Conservation (phyloP, 2,888 invertebrate genomes). For the Nephrotoma appendiculata region DNA sequence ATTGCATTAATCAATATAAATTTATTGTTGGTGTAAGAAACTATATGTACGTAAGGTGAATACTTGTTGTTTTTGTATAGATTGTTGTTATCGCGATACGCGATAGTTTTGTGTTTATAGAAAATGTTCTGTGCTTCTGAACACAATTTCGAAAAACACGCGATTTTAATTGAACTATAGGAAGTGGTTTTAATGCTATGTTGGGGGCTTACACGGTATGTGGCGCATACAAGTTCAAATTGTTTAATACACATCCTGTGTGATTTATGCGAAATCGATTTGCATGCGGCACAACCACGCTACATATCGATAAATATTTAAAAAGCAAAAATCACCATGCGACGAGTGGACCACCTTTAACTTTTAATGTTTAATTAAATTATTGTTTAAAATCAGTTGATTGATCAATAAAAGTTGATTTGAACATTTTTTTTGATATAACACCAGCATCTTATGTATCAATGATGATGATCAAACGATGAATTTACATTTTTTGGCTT, state of each 20-base stretch:
- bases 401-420: not conserved
- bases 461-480: not conserved
- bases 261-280: not conserved
- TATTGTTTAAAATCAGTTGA: not conserved
- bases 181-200: not conserved
- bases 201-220: not conserved
- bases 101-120: not conserved
- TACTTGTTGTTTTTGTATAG: not conserved
- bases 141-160: not conserved
- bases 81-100: not conserved
- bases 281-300: not conserved
- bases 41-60: not conserved
- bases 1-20: not conserved
- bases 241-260: not conserved
- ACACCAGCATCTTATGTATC: not conserved
- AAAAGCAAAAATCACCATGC: too few relatives aligned
- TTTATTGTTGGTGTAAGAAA: not conserved
- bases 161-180: not conserved
- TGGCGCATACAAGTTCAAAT: not conserved
- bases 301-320: not conserved
- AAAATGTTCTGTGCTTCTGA: not conserved
- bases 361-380: not conserved
- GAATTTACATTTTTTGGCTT: not conserved
- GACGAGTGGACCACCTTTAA: not conserved
- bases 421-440: not conserved